These are phyloP conservation scores for Leiothrix lutea DNA, from an alignment of 2,113 vertebrate species.

Conservation along the genomic window DNA sequence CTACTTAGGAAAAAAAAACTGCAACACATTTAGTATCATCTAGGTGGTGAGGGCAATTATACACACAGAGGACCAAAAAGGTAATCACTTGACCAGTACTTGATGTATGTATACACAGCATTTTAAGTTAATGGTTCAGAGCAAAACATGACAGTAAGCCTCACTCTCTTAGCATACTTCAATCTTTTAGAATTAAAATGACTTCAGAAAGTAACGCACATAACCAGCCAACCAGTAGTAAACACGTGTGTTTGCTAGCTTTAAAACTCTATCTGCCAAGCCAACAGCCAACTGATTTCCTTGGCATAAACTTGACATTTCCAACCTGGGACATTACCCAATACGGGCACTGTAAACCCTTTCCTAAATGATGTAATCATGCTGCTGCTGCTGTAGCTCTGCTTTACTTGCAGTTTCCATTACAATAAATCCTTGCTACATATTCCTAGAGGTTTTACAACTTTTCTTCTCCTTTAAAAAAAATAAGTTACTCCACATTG, in stretches of 20 bases:
- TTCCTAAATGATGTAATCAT: conserved; percentile 44
- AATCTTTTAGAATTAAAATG: background rate
- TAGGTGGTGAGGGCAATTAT: background rate
- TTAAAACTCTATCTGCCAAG: conserved; percentile 21
- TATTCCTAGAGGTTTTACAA: conserved; percentile 20
- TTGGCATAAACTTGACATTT: conserved; percentile 6
- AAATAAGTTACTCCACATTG: background rate
- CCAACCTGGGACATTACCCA: conserved; percentile 37
- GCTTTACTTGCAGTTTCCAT: conserved; percentile 54
- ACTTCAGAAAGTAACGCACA: background rate
- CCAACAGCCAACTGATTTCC: conserved; percentile 47
- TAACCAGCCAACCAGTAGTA: background rate
- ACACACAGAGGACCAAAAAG: background rate
- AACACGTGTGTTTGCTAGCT: background rate
- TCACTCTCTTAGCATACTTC: background rate
- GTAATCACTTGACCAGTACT: background rate
- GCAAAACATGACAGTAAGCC: background rate
- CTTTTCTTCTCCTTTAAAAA: background rate
- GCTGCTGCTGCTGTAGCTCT: conserved; percentile 16
- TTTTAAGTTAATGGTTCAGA: background rate
- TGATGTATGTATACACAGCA: background rate
- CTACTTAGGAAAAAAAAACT: background rate
- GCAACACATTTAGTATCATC: background rate
- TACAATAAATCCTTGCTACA: conserved; percentile 20
- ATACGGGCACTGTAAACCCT: background rate